Evolutionary conservation across 2,888 invertebrate genomes (phyloP).

Genomic region (Argyra leucocephala): DNA sequence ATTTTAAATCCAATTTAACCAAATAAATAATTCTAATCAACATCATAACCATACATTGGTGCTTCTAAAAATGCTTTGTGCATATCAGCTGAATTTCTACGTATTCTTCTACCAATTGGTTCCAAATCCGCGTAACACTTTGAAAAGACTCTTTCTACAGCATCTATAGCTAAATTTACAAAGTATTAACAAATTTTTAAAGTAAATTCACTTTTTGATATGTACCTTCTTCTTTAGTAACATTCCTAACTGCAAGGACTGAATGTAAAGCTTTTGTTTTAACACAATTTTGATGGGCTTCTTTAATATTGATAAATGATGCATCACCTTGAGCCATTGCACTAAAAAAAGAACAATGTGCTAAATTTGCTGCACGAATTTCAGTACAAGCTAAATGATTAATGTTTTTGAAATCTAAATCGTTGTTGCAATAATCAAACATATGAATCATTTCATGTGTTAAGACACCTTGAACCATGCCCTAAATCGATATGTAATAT

Average conservation of each 20-base stretch:
- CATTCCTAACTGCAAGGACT: conserved; percentile 68
- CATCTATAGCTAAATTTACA: conserved; percentile 49
- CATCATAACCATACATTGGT: conserved; percentile 67
- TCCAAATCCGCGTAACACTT: conserved; percentile 88
- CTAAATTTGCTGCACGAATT: conserved; percentile 86
- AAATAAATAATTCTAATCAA: conserved; percentile 25
- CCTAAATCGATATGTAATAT: conserved; percentile 26
- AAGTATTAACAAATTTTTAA: background rate
- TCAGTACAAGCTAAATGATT: conserved; percentile 93
- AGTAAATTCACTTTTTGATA: background rate
- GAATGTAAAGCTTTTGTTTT: conserved; percentile 79
- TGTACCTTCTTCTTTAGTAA: conserved; percentile 51
- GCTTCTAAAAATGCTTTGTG: conserved; percentile 66
- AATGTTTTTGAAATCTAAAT: conserved; percentile 78
- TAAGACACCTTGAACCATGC: conserved; percentile 68
- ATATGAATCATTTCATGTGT: conserved; percentile 93
- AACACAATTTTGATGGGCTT: conserved; percentile 80
- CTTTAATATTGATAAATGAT: conserved; percentile 58
- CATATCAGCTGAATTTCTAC: conserved; percentile 68
- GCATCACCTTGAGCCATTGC: conserved; percentile 71
- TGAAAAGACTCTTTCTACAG: conserved; percentile 79
- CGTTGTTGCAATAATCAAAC: conserved; percentile 86
- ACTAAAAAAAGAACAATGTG: conserved; percentile 81
- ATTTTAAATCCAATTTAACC: background rate
- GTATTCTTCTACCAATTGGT: conserved; percentile 72